A percentile compares a stretch with the other conserved stretches of the same genome.
Conservation (phyloP, 2,888 invertebrate species). For the Beris morrisii region DNA sequence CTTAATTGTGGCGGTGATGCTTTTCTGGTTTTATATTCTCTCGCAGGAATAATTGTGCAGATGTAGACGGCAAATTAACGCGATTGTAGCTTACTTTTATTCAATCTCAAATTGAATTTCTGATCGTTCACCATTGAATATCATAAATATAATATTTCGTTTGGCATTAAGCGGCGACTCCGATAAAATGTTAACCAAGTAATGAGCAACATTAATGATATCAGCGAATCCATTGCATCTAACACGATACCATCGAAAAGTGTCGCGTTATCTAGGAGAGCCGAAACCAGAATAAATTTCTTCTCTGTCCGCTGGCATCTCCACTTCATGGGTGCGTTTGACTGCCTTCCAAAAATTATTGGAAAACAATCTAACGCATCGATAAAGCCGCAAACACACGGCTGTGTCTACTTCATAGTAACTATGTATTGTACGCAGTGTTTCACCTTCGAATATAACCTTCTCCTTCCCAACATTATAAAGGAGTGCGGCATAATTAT, state of each 20-base stretch:
- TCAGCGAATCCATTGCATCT: conserved; percentile 53
- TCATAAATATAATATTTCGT: conserved; percentile 77
- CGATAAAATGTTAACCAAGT: conserved; percentile 47
- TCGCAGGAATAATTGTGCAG: conserved; percentile 79
- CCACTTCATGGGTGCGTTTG: too few species aligned
- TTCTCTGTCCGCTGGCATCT: conserved; percentile 44
- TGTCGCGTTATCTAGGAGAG: conserved; percentile 84
- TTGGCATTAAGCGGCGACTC: conserved; percentile 38
- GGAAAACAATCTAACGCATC: too few species aligned
- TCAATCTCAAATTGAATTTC: conserved; percentile 46
- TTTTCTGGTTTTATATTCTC: conserved; percentile 47
- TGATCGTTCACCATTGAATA: conserved; percentile 81
- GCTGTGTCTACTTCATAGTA: too few species aligned
- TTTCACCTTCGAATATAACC: too few species aligned
- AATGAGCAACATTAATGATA: conserved; percentile 50
- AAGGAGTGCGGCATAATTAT: too few species aligned
- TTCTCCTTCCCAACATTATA: too few species aligned
- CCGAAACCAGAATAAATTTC: conserved; percentile 75
- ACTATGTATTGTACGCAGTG: too few species aligned
- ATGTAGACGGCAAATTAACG: conserved; percentile 75
- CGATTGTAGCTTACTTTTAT: conserved; percentile 41
- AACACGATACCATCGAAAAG: conserved; percentile 73
- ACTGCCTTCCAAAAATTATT: too few species aligned
- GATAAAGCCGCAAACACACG: too few species aligned
- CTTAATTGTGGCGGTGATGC: too few species aligned